Percentiles rank a stretch among this genome's conserved stretches.
phyloP scores from a whole-genome alignment of 1,140 invertebrate genomes.

The Drosophila tani region DNA sequence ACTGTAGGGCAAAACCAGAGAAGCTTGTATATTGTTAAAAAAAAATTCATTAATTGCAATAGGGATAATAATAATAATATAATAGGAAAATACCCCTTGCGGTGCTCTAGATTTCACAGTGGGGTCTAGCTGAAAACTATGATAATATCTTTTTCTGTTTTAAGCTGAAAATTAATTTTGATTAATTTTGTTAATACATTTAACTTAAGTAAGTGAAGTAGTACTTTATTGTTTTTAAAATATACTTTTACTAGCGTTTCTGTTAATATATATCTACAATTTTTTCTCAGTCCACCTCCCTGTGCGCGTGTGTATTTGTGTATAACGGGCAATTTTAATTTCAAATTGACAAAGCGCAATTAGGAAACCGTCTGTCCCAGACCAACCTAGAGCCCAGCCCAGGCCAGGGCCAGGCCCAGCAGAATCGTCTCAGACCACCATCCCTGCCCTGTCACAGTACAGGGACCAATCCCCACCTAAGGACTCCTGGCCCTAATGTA shows the following conservation, averaged over 20 bases:
- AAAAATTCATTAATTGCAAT: too few relatives aligned
- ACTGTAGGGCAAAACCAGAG: too few relatives aligned
- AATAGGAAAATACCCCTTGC: too few relatives aligned
- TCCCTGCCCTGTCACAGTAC: not conserved
- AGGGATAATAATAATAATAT: too few relatives aligned
- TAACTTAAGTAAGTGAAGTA: too few relatives aligned
- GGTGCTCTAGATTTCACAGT: not conserved
- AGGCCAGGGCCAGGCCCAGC: not conserved
- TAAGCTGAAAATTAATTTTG: too few relatives aligned
- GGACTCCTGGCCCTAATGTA: constrained; percentile 70
- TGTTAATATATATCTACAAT: not conserved
- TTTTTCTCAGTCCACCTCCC: not conserved
- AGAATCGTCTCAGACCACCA: not conserved
- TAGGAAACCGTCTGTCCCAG: constrained; percentile 52
- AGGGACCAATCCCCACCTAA: constrained; percentile 19
- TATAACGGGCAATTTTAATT: constrained; percentile 70
- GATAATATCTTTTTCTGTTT: too few relatives aligned
- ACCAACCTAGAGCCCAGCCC: not conserved
- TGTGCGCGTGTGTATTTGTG: constrained; percentile 19
- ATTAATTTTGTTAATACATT: too few relatives aligned
- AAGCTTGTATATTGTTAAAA: too few relatives aligned
- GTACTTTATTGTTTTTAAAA: too few relatives aligned
- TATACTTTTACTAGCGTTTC: not conserved
- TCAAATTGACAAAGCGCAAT: constrained; percentile 80
- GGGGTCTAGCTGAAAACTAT: not conserved